Evolutionary conservation across 2,888 invertebrate species (phyloP), one percentile per base, ranked within the genome.

Genomic region (Pheosia tremula): DNA sequence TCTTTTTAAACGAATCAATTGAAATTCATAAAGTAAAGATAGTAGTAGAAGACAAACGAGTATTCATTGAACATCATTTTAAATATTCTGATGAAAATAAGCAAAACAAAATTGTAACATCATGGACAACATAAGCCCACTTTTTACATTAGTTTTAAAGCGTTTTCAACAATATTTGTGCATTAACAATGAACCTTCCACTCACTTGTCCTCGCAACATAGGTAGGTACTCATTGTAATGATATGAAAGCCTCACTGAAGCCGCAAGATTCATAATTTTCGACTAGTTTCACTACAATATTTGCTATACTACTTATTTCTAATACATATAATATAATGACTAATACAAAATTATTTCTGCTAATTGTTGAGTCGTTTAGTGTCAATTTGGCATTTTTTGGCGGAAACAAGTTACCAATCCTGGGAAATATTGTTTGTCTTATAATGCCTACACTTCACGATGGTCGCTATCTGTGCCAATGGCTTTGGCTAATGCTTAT

Each of bases 381-480:
- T 76, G 72, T 81, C 78, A 76, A 85, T 93, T 93, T 93, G 92
- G 92, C 92, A 91, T 89, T 87, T 88, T 91, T 92, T 93, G 91
- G 91, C 90, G 79, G 82, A 90, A 88, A 89, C 80, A 75, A 81
- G 76, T 82, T 72, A 76, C 79, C 80, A 83, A 77, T 62, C 4
- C 24, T 24, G 24, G 24, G 24, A 24, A 24, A 24, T 24, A 24
- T 24, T 24, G 24, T 24, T 24, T 24, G 24, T 24, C 24, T 24
- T 24, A 24, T 24, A 24, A 24, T 24, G 24, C 24, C 24, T 24
- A 24, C 24, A 24, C 24, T 24, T 24, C 24, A 24, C 24, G 24
- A 24, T 24, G 24, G 24, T 24, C 24, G 24, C 24, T 24, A 24
- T 24, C 24, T 24, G 24, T 24, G 24, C 24, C 24, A 24, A 24